These are phyloP conservation scores for Sander lucioperca DNA, from an alignment of 2,113 vertebrate genomes.

Conservation along the genomic window DNA sequence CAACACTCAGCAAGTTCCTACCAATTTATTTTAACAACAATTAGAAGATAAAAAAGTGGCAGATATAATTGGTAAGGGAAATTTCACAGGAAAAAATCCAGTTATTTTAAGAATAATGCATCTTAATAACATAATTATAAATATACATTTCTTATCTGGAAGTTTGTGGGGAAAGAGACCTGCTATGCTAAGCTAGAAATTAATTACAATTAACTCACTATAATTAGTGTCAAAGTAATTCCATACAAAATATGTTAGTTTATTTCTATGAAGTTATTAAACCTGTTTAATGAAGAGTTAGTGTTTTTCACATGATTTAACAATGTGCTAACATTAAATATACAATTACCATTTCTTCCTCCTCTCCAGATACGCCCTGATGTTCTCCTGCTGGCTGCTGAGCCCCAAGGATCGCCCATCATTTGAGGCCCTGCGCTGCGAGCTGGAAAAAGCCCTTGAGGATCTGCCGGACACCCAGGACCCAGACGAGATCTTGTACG, in stretches of 20 bases:
- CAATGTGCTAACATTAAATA: background rate
- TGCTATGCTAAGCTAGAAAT: too few species aligned
- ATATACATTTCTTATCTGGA: background rate
- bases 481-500: slow-evolving; percentile 92
- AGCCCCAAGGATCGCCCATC: slow-evolving; percentile 89
- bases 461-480: slow-evolving; percentile 89
- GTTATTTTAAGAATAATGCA: background rate
- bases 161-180: too few species aligned
- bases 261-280: background rate
- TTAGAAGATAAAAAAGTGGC: too few species aligned
- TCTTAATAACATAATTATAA: background rate
- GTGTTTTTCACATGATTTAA: background rate
- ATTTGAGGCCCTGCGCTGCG: slow-evolving; percentile 86
- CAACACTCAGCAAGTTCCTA: background rate
- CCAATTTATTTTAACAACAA: background rate
- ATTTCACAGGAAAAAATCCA: background rate
- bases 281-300: background rate
- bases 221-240: background rate
- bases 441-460: slow-evolving; percentile 89
- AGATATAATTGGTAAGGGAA: background rate
- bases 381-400: slow-evolving; percentile 93
- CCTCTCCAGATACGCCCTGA: slow-evolving; percentile 87
- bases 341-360: background rate
- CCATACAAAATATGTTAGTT: background rate
- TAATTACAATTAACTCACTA: too few species aligned